Evolutionary conservation across 2,797 vertebrate species (phyloP).

Genomic region (Atherinosoma microstoma): DNA sequence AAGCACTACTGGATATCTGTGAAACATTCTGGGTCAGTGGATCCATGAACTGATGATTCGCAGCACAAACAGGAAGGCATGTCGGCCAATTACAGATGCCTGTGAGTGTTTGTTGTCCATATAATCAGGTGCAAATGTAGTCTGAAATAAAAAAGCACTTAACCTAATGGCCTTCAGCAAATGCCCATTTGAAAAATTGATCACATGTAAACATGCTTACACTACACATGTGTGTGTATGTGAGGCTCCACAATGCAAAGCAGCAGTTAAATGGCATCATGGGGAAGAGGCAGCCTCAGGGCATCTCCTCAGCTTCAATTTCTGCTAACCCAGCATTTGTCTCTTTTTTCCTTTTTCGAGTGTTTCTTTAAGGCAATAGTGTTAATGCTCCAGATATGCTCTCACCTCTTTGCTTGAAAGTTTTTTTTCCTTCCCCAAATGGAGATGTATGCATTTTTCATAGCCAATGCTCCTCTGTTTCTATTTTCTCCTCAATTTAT

Average conservation of each 20-base stretch:
- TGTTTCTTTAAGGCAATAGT: constrained; percentile 26
- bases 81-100: constrained; percentile 27
- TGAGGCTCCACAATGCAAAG: constrained; percentile 19
- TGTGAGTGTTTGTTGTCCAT: constrained; percentile 17
- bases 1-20: constrained; percentile 38
- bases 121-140: constrained; percentile 8
- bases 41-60: constrained; percentile 45
- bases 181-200: constrained; percentile 44
- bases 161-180: constrained; percentile 58
- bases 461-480: constrained; percentile 22
- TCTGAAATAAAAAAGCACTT: constrained; percentile 52
- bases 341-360: not conserved
- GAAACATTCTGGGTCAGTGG: constrained; percentile 57
- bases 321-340: constrained; percentile 8
- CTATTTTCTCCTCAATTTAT: constrained; percentile 29
- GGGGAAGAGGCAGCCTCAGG: constrained; percentile 39
- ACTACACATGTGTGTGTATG: constrained; percentile 15
- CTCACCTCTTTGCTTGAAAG: constrained; percentile 42
- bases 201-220: constrained; percentile 55
- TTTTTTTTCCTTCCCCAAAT: constrained; percentile 48
- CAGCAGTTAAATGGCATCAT: constrained; percentile 59
- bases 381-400: constrained; percentile 24
- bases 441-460: constrained; percentile 70
- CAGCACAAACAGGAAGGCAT: constrained; percentile 35
- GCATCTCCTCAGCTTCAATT: constrained; percentile 17